Percentiles rank a stretch among this genome's conserved stretches.
Conservation (phyloP, 2,113 vertebrate species). For the Gallinago media region DNA sequence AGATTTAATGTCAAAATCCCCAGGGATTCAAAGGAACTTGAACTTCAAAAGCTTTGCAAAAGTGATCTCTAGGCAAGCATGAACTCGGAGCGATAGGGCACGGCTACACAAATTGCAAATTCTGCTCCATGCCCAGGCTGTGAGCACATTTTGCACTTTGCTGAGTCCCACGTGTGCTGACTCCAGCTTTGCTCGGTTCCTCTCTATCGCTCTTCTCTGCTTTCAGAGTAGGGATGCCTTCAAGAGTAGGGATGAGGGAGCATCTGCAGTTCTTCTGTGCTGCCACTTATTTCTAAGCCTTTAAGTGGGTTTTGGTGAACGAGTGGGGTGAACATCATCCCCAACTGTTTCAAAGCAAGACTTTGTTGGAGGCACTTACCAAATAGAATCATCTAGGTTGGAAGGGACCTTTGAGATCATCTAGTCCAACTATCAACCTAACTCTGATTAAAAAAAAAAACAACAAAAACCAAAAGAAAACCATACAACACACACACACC, state of each 20-base stretch:
- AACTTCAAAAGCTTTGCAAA: neutral
- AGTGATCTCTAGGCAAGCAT: neutral
- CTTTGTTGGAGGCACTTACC: neutral
- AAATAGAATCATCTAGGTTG: too few species aligned
- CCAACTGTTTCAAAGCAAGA: neutral
- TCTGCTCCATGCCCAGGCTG: neutral
- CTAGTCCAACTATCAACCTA: too few species aligned
- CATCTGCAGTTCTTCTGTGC: neutral
- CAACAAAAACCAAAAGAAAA: too few species aligned
- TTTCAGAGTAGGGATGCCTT: too few species aligned
- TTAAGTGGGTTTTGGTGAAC: neutral
- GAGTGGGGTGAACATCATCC: neutral
- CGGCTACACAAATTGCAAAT: neutral
- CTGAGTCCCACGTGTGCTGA: neutral
- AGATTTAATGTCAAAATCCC: neutral
- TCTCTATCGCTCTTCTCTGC: neutral
- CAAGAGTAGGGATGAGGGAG: neutral
- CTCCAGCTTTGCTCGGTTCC: neutral
- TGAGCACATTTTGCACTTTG: neutral
- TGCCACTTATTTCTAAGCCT: neutral
- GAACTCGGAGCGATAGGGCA: rapidly evolving
- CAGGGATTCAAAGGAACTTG: neutral
- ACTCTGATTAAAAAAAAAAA: too few species aligned
- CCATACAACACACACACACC: too few species aligned
- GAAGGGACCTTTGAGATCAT: too few species aligned